These are phyloP conservation scores for Neria commutata DNA, from an alignment of 2,888 invertebrate species.

Conservation along the genomic window DNA sequence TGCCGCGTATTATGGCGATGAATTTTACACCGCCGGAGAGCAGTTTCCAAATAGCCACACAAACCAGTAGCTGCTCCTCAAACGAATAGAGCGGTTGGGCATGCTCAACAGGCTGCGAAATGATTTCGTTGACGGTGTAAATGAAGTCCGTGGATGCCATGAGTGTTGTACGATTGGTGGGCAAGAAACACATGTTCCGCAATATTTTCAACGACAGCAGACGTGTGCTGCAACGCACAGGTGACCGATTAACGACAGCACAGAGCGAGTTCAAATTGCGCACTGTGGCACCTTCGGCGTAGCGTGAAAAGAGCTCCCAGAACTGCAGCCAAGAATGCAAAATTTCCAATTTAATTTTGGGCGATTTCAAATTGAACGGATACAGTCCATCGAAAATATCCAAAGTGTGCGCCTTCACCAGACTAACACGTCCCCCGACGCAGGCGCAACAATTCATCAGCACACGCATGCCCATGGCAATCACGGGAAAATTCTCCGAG, in stretches of 20 bases:
- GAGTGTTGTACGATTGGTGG: slow-evolving; percentile 47
- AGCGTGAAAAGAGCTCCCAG: slow-evolving; percentile 58
- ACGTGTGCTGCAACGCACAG: slow-evolving; percentile 34
- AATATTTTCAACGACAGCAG: slow-evolving; percentile 49
- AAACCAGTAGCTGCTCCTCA: slow-evolving; percentile 51
- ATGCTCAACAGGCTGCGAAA: slow-evolving; percentile 31
- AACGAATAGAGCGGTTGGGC: slow-evolving; percentile 26
- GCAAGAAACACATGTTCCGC: slow-evolving; percentile 58
- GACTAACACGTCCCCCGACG: slow-evolving; percentile 53
- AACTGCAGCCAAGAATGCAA: slow-evolving; percentile 52
- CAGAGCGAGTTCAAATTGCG: slow-evolving; percentile 49
- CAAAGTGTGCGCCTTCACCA: slow-evolving; percentile 52
- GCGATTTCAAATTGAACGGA: slow-evolving; percentile 42
- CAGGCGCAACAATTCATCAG: slow-evolving; percentile 57
- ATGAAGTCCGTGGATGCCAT: slow-evolving; percentile 45
- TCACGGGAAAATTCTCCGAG: slow-evolving; percentile 29
- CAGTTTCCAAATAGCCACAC: slow-evolving; percentile 53
- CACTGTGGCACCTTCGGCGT: slow-evolving; percentile 48
- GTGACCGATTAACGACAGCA: slow-evolving; percentile 39
- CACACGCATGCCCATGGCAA: slow-evolving; percentile 47
- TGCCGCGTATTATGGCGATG: slow-evolving; percentile 50
- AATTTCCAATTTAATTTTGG: slow-evolving; percentile 45
- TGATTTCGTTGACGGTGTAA: slow-evolving; percentile 41
- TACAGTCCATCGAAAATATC: slow-evolving; percentile 53
- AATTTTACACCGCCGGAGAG: slow-evolving; percentile 54